Base-by-base conservation (phyloP, 2,888 invertebrate species). In the Pristionchus exspectatus region DNA sequence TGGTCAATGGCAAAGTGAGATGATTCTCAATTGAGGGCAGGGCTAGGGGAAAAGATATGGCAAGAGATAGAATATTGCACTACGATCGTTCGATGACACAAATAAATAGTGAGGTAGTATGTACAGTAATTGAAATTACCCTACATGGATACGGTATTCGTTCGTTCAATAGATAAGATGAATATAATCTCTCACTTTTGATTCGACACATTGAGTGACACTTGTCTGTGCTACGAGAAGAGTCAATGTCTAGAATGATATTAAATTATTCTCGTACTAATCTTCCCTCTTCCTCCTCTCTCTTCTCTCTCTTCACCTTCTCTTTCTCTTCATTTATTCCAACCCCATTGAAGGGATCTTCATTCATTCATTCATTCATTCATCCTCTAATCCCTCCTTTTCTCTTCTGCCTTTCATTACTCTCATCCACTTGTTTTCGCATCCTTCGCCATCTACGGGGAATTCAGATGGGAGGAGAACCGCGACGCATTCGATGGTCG, bases 171-270 rank as follows among this genome's bases (percentile, higher is more conserved):
- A 89, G 21, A 74, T 81, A 50, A 91, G 87, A 9, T 83, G 90
- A 44, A 91, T 91, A 38, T 91, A 85, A 33, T 91, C 91, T 14
- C 38, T 66, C 21, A 91, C 91, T 38, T 87, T 66, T 21, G 84
- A 63, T 59, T 83, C 90, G 21, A 91, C 86, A 21, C 54, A 18
- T 21, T 38, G 66, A 14, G 90, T 85, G 30, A 91, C 90, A 77
- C 90, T 90, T 66, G 91, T 91, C 69, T 91, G 89, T 63, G 87
- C 83, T 27, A 91, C 90, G 87, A 89, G 90, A 85, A 91, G 89
- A 30, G 89, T 77, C 24, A 91, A 83, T 69, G 89, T 81, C 91
- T 91, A 88, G 54, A 91, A 90, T 44, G 24, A 21, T 44, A 33
- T 24, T 56, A 2, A 24, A n/a, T 24, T 44, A 72, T 56, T 87